Percentiles rank a stretch among this genome's conserved stretches.
These are phyloP conservation scores for Arvicanthis niloticus DNA, from an alignment of 2,113 vertebrate species.

Conservation along the genomic window DNA sequence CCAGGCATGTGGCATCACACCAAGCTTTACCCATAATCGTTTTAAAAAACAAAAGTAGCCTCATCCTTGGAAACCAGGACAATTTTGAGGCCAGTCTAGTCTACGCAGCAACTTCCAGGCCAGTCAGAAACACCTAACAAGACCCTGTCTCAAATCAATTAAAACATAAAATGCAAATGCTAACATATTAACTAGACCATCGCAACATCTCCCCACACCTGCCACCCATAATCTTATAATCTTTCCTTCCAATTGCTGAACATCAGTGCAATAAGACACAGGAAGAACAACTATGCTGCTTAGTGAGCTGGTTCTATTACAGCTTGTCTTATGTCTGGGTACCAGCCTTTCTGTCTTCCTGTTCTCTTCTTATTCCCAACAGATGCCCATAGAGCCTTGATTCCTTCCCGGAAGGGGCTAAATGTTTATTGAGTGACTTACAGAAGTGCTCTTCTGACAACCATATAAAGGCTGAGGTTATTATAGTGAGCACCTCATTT, in stretches of 20 bases:
- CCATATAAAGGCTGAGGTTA: background rate
- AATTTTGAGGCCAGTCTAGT: background rate
- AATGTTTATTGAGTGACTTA: background rate
- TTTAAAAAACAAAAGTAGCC: background rate
- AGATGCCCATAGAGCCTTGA: background rate
- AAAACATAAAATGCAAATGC: background rate
- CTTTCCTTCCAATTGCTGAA: background rate
- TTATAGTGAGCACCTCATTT: background rate
- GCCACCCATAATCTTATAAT: background rate
- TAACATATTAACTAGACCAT: background rate
- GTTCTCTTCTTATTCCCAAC: background rate
- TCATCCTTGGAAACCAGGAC: background rate
- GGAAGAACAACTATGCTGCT: background rate
- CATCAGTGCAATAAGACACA: background rate
- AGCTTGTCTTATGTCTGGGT: background rate
- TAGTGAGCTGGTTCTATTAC: accelerated
- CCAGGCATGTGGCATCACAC: background rate
- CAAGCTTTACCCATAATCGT: background rate
- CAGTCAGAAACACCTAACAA: background rate
- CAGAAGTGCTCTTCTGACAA: background rate
- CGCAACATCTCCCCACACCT: background rate
- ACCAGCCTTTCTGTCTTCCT: background rate
- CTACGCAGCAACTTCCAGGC: background rate
- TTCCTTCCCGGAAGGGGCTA: background rate
- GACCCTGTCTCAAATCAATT: background rate